Base-by-base conservation (phyloP, 1,140 invertebrate species). In the Drosophila ficusphila region DNA sequence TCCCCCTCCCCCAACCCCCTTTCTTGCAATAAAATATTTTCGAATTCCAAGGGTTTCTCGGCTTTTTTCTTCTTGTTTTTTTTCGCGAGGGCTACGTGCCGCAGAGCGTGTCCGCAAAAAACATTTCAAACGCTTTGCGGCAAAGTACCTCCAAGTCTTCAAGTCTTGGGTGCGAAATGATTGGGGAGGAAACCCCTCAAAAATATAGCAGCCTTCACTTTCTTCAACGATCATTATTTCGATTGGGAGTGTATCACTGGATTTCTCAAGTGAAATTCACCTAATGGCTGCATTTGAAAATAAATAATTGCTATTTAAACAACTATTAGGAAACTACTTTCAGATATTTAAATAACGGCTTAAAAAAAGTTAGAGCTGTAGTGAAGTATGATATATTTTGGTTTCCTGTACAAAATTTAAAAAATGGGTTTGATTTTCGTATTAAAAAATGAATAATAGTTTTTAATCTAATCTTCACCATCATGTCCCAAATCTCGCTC, bases 21-120 rank as follows among this genome's bases (percentile, higher is more conserved):
- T 8, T 8, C 21, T 8, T 14, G 6, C 46, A 9, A 6, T 47
- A 46, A 42, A 52, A 27, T 16, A 36, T n/a, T 65, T 67, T 51
- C n/a, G 49, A 56, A 74, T 56, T 56, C 79, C 79, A 79, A 76
- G 79, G 79, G 79, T 58, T 44, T 65, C 62, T 34, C 29, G 21
- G 53, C 64, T 51, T 34, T 11, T 29, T 23, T 34, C 12, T 29
- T 23, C 16, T 23, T 27, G 21, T 18, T 5, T 23, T 39, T 27
- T 36, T 60, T 56, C 4, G 33, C n/a, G 25, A 8, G 61, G 12
- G 25, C 33, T 60, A 83, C 79, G 75, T 83, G 79, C 64, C 54
- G 58, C 58, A 53, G 76, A 85, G 75, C 70, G 64, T 64, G 79
- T 85, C 49, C 64, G 64, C 64, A 62, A 14, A 60, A 69, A 16